Percentiles rank a stretch among this genome's conserved stretches.
Evolutionary conservation across 2,888 invertebrate genomes (phyloP).

Genomic region (Coelopa pilipes): DNA sequence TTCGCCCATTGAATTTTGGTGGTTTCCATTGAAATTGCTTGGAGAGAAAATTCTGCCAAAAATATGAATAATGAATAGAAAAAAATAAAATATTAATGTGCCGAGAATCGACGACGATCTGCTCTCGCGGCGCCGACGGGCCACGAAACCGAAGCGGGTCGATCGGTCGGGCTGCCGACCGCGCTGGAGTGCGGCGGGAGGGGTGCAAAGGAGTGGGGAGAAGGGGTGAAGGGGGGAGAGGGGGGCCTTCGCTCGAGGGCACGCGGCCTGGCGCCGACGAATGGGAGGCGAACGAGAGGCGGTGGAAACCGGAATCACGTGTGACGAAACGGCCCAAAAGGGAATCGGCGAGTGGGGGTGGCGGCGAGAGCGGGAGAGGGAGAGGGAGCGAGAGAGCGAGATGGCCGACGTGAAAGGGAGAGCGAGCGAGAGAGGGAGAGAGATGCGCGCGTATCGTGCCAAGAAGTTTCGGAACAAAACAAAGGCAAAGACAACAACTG

Average conservation of each 20-base stretch:
- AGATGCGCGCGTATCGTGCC: not conserved
- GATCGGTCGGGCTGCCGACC: too few relatives aligned
- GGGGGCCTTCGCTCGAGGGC: too few relatives aligned
- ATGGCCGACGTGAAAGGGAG: not conserved
- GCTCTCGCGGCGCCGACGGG: too few relatives aligned
- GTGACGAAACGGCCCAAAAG: not conserved
- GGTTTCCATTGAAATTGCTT: too few relatives aligned
- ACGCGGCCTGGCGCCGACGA: not conserved
- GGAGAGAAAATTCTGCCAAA: too few relatives aligned
- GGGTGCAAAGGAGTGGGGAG: not conserved
- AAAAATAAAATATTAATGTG: too few relatives aligned
- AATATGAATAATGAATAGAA: too few relatives aligned
- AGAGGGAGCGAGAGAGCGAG: not conserved
- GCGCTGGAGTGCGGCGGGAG: too few relatives aligned
- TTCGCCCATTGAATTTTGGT: too few relatives aligned
- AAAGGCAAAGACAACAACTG: slow-evolving; percentile 17
- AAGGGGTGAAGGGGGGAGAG: too few relatives aligned
- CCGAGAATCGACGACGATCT: too few relatives aligned
- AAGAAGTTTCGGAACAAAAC: slow-evolving; percentile 1
- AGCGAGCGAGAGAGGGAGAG: not conserved
- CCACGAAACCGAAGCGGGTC: too few relatives aligned
- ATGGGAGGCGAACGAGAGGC: not conserved
- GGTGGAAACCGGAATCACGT: slow-evolving; percentile 12
- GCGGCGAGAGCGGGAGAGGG: not conserved
- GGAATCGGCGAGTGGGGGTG: not conserved